Evolutionary conservation across 2,888 invertebrate species (phyloP).

Genomic region (Fragum whitleyi): DNA sequence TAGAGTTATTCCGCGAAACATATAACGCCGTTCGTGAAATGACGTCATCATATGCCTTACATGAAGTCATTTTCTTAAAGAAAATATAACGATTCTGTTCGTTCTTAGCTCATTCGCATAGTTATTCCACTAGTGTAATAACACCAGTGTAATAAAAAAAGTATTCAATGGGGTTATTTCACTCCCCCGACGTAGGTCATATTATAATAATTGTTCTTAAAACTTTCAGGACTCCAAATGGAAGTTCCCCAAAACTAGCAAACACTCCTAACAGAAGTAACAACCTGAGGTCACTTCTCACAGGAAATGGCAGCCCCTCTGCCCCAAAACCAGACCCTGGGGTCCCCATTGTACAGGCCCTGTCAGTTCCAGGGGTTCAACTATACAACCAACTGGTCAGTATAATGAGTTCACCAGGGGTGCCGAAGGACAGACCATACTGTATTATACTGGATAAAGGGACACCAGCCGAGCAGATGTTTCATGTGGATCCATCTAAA

Average conservation of each 20-base stretch:
- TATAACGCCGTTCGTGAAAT: too few species aligned
- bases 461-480: slow-evolving; percentile 57
- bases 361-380: neutral
- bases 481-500: slow-evolving; percentile 60
- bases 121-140: too few species aligned
- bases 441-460: slow-evolving; percentile 64
- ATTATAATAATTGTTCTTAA: too few species aligned
- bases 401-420: neutral
- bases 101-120: too few species aligned
- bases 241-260: neutral
- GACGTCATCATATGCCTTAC: too few species aligned
- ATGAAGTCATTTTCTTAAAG: too few species aligned
- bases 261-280: neutral
- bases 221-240: neutral
- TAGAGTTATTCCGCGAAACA: too few species aligned
- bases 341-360: neutral
- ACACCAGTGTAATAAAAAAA: too few species aligned
- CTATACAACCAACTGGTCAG: neutral
- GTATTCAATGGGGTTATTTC: too few species aligned
- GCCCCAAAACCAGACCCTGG: neutral
- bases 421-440: slow-evolving; percentile 64
- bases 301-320: neutral
- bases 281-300: neutral
- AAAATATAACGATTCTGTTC: too few species aligned
- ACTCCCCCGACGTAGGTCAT: too few species aligned